phyloP scores from a whole-genome alignment of 1,140 invertebrate genomes.

The Metaphire vulgaris region DNA sequence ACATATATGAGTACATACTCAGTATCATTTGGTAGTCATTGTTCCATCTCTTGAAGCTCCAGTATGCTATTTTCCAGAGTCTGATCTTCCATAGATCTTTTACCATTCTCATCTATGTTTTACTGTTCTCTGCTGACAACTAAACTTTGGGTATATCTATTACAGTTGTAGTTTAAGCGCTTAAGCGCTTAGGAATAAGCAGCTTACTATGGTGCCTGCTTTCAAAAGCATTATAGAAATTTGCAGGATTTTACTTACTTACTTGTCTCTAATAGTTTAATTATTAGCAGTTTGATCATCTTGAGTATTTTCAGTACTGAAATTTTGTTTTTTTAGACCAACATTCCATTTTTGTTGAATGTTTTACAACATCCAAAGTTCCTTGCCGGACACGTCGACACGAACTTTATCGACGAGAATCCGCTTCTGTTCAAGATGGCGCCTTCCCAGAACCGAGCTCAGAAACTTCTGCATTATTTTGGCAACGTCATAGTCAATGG shows the following conservation, averaged over 20 bases:
- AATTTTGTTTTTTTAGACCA: constrained; percentile 61
- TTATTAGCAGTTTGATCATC: background rate
- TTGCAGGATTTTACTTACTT: background rate
- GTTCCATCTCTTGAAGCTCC: too few relatives aligned
- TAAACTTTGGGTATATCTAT: too few relatives aligned
- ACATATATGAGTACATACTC: too few relatives aligned
- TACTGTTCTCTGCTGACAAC: too few relatives aligned
- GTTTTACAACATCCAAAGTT: constrained; percentile 96
- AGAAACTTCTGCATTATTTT: constrained; percentile 86
- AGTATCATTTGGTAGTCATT: too few relatives aligned
- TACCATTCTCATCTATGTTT: too few relatives aligned
- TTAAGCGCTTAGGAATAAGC: too few relatives aligned
- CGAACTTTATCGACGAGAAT: constrained; percentile 97
- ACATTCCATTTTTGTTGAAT: constrained; percentile 97
- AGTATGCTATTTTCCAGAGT: too few relatives aligned
- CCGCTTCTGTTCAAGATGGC: constrained; percentile 90
- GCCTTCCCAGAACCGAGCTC: constrained; percentile 84
- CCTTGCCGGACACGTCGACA: constrained; percentile 86
- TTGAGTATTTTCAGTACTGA: background rate
- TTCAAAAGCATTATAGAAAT: background rate
- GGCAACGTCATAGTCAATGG: constrained; percentile 91
- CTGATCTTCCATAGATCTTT: too few relatives aligned
- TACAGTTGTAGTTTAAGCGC: too few relatives aligned
- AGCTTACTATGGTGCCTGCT: background rate
- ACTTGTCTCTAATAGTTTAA: background rate